Conservation (phyloP, 2,797 vertebrate genomes). For the Diplodus sargus region DNA sequence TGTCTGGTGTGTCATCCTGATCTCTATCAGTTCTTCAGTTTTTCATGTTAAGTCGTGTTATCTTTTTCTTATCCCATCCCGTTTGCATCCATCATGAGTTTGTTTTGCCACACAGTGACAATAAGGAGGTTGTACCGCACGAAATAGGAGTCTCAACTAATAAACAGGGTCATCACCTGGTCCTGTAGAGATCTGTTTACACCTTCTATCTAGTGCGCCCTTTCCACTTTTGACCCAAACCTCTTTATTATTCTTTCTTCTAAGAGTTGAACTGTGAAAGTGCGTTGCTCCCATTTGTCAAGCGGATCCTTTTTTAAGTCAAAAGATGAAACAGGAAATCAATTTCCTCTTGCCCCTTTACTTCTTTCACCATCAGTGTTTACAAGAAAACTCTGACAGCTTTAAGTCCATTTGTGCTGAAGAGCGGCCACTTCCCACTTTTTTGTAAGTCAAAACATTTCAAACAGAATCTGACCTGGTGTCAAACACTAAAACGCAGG, state of each 20-base stretch:
- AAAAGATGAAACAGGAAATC: constrained; percentile 5
- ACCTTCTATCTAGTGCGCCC: no score
- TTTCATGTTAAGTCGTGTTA: not conserved
- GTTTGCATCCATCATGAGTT: not conserved
- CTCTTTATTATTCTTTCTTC: not conserved
- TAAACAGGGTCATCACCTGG: not conserved
- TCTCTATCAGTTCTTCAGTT: not conserved
- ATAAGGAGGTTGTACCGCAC: not conserved
- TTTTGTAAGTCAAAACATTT: constrained; percentile 16
- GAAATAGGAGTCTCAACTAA: constrained; percentile 1
- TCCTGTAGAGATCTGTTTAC: not conserved
- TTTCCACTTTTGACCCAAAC: not conserved
- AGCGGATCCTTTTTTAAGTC: constrained; percentile 1
- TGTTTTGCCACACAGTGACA: constrained; percentile 6
- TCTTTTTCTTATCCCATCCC: not conserved
- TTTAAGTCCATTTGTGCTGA: constrained; percentile 24
- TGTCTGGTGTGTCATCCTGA: not conserved
- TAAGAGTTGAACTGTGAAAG: not conserved
- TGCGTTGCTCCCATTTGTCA: constrained; percentile 3
- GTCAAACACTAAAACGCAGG: constrained; percentile 38
- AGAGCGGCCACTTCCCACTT: constrained; percentile 17
- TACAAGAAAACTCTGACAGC: constrained; percentile 6
- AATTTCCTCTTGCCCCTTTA: constrained; percentile 7
- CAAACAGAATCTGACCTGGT: constrained; percentile 23
- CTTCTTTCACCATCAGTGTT: constrained; percentile 29